Conservation (phyloP, 2,797 vertebrate species). For the Novumbra hubbsi region DNA sequence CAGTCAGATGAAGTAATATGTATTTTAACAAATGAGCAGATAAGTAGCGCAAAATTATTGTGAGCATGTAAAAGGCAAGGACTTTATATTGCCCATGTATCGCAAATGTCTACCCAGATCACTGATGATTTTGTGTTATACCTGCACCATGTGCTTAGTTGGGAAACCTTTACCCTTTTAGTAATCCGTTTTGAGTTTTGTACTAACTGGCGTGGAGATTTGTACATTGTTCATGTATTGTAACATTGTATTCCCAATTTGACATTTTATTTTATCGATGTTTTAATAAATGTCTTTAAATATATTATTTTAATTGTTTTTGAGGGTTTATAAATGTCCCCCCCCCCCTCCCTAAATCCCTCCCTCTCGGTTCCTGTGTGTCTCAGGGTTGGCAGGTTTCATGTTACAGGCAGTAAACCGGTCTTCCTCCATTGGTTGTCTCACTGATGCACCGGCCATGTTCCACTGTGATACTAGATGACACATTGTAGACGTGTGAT, state of each 20-base stretch:
- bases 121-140: too few relatives aligned
- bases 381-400: conserved; percentile 31
- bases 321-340: background rate
- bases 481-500: conserved; percentile 42
- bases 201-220: conserved; percentile 17
- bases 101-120: too few relatives aligned
- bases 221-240: conserved; percentile 19
- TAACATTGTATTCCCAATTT: conserved; percentile 21
- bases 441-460: conserved; percentile 53
- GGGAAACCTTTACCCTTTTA: too few relatives aligned
- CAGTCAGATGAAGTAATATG: too few relatives aligned
- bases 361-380: background rate
- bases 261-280: conserved; percentile 23
- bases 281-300: conserved; percentile 27
- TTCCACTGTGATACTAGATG: conserved; percentile 43
- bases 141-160: too few relatives aligned
- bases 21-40: too few relatives aligned
- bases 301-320: background rate
- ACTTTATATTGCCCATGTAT: too few relatives aligned
- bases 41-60: too few relatives aligned
- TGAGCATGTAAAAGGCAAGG: too few relatives aligned
- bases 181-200: background rate
- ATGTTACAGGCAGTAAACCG: conserved; percentile 60
- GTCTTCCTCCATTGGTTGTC: conserved; percentile 61
- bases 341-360: background rate